phyloP scores from a whole-genome alignment of 1,140 invertebrate species.

The Drosophila baimaii region DNA sequence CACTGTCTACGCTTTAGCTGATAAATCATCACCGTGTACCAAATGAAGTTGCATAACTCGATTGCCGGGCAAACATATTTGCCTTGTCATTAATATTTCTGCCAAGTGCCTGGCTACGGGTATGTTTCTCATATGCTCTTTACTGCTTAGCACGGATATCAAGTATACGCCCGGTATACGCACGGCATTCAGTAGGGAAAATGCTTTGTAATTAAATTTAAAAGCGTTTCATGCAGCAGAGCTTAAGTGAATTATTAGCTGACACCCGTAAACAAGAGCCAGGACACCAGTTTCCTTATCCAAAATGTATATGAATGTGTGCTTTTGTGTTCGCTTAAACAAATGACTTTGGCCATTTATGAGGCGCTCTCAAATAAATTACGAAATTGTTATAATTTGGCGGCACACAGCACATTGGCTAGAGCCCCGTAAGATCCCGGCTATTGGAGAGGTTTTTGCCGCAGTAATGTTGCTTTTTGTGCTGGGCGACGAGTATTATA shows the following conservation, averaged over 20 bases:
- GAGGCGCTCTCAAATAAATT: constrained; percentile 76
- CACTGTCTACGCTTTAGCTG: constrained; percentile 3
- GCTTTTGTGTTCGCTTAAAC: constrained; percentile 18
- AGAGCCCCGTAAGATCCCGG: constrained; percentile 15
- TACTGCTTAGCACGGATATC: constrained; percentile 31
- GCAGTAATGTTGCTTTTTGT: constrained; percentile 63
- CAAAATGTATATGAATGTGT: constrained; percentile 5
- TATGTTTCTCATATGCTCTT: constrained; percentile 5
- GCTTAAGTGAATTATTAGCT: constrained; percentile 65
- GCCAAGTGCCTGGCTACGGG: constrained; percentile 32
- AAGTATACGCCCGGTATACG: constrained; percentile 41
- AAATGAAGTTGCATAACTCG: constrained; percentile 59
- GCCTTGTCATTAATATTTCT: constrained; percentile 65
- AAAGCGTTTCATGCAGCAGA: constrained; percentile 59
- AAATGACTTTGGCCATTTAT: constrained; percentile 73
- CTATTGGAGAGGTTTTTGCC: constrained; percentile 42
- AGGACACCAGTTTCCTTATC: constrained; percentile 42
- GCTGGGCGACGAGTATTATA: constrained; percentile 14
- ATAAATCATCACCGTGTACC: constrained; percentile 48
- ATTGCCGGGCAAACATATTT: constrained; percentile 60
- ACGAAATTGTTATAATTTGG: constrained; percentile 78
- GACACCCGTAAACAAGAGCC: constrained; percentile 49
- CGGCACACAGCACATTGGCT: constrained; percentile 34
- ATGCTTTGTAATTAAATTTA: constrained; percentile 69
- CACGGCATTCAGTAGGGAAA: constrained; percentile 22